Evolutionary conservation across 2,888 invertebrate genomes (phyloP), one percentile per base, ranked within the genome.

Genomic region (Tromatobia lineatoria): DNA sequence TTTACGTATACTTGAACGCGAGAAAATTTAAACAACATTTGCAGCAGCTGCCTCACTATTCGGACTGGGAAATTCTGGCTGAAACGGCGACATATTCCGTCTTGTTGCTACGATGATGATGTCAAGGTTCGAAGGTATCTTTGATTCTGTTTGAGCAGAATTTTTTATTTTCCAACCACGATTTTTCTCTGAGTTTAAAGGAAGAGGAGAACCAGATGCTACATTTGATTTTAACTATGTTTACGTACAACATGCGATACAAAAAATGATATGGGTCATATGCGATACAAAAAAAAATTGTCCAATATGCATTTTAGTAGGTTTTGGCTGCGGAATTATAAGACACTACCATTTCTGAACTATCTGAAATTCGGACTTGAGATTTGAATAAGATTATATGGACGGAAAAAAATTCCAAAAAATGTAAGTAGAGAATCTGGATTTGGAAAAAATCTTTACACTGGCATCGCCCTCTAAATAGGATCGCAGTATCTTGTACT

Each of bases 1-100:
- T 54, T 71, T 54, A 54, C 20, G 71, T 20, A 23, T 34, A 57
- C 52, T 70, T 54, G 13, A 70, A 13, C n/a, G 25, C 67, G 10
- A 29, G 7, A 3, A 38, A 70, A 42, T 54, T 54, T 13, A 20
- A 54, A 38, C 54, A 18, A 54, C 70, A 13, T 1, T 34, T n/a
- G 20, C 20, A 54, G 54, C 52, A 34, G 50, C 18, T 38, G 54
- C 18, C 38, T 34, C 20, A 52, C 20, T 13, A 34, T 70, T 38
- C 20, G 0, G 6, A 29, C 50, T 15, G 10, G 18, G 50, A 69
- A 34, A 13, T 52, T 3, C 38, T 8, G 11, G 6, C 0, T 11
- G 29, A 47, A n/a, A 34, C 6, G 13, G 34, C 20, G 4, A 3
- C n/a, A 54, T 15, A 29, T 59, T 34, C 59, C 10, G 6, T 59